Evolutionary conservation across 2,113 vertebrate genomes (phyloP).

Genomic region (Gallinago paraguaiae): DNA sequence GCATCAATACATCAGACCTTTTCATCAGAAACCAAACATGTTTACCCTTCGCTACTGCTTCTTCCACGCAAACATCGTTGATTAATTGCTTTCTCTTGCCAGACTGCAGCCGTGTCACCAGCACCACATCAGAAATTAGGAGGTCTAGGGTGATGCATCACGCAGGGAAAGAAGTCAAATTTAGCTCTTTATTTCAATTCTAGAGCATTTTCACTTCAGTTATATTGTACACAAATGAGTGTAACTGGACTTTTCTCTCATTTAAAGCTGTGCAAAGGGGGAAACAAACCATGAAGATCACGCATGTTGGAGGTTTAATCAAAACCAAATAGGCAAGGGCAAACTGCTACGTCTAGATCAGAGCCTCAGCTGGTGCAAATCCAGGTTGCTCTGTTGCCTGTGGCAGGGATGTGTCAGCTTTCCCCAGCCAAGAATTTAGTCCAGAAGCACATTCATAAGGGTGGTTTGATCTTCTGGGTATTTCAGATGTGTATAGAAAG

Average conservation of each 20-base stretch:
- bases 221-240: neutral
- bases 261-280: neutral
- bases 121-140: neutral
- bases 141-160: neutral
- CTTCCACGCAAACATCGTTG: rapidly evolving
- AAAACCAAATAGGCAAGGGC: neutral
- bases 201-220: neutral
- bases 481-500: neutral
- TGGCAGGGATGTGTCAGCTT: neutral
- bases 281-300: neutral
- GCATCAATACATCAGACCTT: neutral
- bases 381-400: neutral
- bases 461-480: neutral
- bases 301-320: neutral
- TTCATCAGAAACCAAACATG: neutral
- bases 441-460: neutral
- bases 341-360: neutral
- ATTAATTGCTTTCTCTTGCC: neutral
- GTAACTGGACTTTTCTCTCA: neutral
- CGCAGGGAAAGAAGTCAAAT: neutral
- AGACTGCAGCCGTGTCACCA: neutral
- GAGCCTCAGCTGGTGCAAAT: neutral
- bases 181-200: neutral
- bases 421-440: neutral
- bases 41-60: neutral